phyloP scores from a whole-genome alignment of 1,140 invertebrate species.

The Papilio machaon region DNA sequence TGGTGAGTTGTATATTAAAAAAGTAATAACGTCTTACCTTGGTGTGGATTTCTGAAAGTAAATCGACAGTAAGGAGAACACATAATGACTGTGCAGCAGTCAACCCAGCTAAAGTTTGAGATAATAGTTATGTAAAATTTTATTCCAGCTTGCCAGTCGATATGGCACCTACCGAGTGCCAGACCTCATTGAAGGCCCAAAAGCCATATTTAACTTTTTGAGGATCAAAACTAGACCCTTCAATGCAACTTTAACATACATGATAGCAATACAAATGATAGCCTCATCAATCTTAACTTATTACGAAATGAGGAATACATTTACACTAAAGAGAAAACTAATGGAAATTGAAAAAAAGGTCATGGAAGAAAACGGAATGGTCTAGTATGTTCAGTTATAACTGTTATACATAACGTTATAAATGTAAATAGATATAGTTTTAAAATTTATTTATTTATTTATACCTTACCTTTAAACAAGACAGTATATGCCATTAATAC shows the following conservation, averaged over 20 bases:
- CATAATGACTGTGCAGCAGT: too few relatives aligned
- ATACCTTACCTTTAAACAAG: neutral
- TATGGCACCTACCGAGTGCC: constrained; percentile 77
- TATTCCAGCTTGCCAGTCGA: constrained; percentile 76
- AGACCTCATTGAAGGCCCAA: constrained; percentile 60
- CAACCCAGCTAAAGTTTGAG: neutral
- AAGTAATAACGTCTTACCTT: neutral
- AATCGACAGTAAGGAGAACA: too few relatives aligned
- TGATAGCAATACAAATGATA: constrained; percentile 56
- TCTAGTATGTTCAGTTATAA: constrained; percentile 38
- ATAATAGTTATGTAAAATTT: constrained; percentile 29
- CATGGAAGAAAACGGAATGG: constrained; percentile 40
- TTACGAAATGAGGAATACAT: constrained; percentile 70
- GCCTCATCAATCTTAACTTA: constrained; percentile 68
- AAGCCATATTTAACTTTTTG: constrained; percentile 66
- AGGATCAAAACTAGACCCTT: constrained; percentile 63
- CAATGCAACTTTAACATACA: constrained; percentile 48
- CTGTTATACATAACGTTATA: constrained; percentile 37
- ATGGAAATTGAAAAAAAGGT: constrained; percentile 61
- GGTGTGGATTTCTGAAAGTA: too few relatives aligned
- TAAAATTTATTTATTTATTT: constrained; percentile 34
- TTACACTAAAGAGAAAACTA: constrained; percentile 61
- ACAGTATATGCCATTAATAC: neutral
- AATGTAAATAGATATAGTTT: constrained; percentile 51
- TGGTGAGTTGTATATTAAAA: constrained; percentile 68